These are phyloP conservation scores for Stegana nigrithorax DNA, from an alignment of 2,888 invertebrate species.

Conservation along the genomic window DNA sequence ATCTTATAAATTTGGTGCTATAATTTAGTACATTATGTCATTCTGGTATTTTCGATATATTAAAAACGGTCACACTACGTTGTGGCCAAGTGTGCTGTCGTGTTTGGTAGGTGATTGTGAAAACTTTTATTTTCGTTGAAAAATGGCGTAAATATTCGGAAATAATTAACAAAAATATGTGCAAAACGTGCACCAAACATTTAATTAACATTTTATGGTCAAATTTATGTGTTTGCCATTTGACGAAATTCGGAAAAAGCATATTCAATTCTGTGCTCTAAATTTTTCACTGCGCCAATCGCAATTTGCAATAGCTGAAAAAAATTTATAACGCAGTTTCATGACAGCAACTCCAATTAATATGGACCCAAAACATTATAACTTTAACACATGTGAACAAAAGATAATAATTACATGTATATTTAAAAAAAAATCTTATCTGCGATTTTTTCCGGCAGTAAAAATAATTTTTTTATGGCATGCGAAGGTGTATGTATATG, in stretches of 20 bases:
- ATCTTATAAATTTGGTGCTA: no score
- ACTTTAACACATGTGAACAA: no score
- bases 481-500: slow-evolving; percentile 1
- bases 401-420: no score
- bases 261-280: slow-evolving; percentile 35
- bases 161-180: slow-evolving; percentile 46
- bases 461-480: background rate
- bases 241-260: slow-evolving; percentile 18
- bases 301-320: slow-evolving; percentile 42
- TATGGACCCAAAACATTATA: no score
- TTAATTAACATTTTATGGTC: slow-evolving; percentile 23
- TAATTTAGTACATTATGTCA: no score
- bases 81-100: slow-evolving; percentile 90
- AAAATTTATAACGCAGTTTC: no score
- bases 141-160: slow-evolving; percentile 25
- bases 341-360: no score
- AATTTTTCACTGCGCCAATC: slow-evolving; percentile 30
- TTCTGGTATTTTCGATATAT: no score
- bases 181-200: slow-evolving; percentile 29
- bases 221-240: slow-evolving; percentile 6
- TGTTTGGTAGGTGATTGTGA: slow-evolving; percentile 78
- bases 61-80: no score
- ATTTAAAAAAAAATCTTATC: no score
- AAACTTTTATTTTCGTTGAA: slow-evolving; percentile 48
- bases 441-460: slow-evolving; percentile 54